These are phyloP conservation scores for Cephonodes hylas DNA, from an alignment of 2,888 invertebrate species.

Conservation along the genomic window DNA sequence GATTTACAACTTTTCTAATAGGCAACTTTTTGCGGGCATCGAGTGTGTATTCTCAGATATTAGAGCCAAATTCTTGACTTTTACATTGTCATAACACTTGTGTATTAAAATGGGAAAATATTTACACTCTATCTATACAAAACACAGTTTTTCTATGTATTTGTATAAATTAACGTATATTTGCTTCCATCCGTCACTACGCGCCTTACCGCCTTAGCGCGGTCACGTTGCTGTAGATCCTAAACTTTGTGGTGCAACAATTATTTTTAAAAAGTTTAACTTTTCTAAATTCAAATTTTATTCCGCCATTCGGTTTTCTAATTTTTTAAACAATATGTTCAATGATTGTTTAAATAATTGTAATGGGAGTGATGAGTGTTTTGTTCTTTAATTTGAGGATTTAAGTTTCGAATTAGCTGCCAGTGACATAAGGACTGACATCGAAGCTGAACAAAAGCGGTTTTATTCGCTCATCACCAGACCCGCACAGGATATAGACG, in stretches of 20 bases:
- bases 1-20: too few relatives aligned
- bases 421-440: background rate
- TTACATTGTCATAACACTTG: background rate
- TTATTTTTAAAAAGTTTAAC: background rate
- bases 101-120: constrained; percentile 10
- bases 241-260: background rate
- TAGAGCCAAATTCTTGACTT: too few relatives aligned
- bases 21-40: too few relatives aligned
- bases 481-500: background rate
- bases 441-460: background rate
- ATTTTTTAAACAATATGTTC: background rate
- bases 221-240: background rate
- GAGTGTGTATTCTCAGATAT: too few relatives aligned
- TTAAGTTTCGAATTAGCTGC: background rate
- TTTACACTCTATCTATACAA: background rate
- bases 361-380: background rate
- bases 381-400: background rate
- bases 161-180: background rate
- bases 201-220: background rate
- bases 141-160: background rate
- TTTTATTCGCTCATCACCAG: background rate
- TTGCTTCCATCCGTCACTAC: background rate
- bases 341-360: background rate
- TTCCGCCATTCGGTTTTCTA: background rate
- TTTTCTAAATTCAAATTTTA: background rate